A percentile compares a stretch with the other conserved stretches of the same genome.
Evolutionary conservation across 2,113 vertebrate species (phyloP).

Genomic region (Bettongia penicillata): DNA sequence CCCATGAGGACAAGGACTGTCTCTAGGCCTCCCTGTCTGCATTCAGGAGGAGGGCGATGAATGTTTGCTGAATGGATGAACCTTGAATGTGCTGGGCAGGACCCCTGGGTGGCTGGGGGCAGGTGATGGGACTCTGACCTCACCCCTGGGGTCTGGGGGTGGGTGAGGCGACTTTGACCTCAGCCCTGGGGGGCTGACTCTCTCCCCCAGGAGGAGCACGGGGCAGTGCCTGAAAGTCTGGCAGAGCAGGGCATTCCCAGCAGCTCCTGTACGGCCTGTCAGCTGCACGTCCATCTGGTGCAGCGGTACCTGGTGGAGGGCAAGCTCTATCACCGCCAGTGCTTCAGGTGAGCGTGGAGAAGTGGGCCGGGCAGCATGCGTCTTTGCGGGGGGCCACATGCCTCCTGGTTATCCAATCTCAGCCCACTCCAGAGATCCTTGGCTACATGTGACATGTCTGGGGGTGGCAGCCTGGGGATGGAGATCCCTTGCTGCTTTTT

Average conservation of each 20-base stretch:
- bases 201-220: constrained; percentile 24
- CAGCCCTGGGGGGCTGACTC: not conserved
- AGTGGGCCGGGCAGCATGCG: not conserved
- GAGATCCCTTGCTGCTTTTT: too few relatives aligned
- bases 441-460: too few relatives aligned
- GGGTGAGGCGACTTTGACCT: not conserved
- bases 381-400: not conserved
- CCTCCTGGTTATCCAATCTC: too few relatives aligned
- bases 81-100: not conserved
- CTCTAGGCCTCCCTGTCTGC: too few relatives aligned
- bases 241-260: constrained; percentile 82
- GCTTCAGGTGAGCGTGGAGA: constrained; percentile 90
- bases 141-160: fast-evolving
- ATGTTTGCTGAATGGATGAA: not conserved
- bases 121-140: not conserved
- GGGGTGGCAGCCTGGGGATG: too few relatives aligned
- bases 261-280: constrained; percentile 92
- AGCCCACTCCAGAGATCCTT: too few relatives aligned
- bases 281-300: constrained; percentile 95
- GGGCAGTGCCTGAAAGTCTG: constrained; percentile 24
- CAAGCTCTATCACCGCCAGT: constrained; percentile 97
- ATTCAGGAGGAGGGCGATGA: not conserved
- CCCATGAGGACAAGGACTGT: not conserved
- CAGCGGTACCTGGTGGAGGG: constrained; percentile 94
- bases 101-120: not conserved